Evolutionary conservation across 2,888 invertebrate genomes (phyloP), one percentile per base, ranked within the genome.

Genomic region (Cephus nigrinus): DNA sequence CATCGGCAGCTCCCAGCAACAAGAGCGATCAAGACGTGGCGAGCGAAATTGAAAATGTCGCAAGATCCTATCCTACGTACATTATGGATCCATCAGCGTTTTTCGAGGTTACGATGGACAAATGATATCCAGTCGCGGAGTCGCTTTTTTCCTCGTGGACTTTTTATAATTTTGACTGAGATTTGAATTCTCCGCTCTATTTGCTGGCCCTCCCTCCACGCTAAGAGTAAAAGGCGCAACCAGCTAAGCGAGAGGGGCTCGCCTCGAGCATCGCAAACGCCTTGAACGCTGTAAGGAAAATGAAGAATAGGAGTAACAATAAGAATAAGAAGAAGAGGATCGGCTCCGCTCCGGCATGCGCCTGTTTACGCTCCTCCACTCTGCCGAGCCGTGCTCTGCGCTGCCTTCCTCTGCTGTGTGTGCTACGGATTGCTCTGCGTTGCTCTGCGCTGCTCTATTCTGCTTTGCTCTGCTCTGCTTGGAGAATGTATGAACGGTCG

Each of bases 131-230:
- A 32, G 12, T 11, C 3, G 69, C 69, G 0, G 9, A 30, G 31
- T 34, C 40, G 30, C 78, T 75, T 78, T 75, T 73, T 78, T 69
- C 35, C 35, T 12, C 33, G 34, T 33, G 15, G 35, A 30, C 79
- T 88, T 86, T 85, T 82, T 84, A 84, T 84, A 84, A 91, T 90
- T 91, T 91, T 88, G 90, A 89, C 89, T 87, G 87, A 87, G 88
- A 90, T 90, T 91, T 88, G 89, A 89, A 89, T 90, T 89, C 90
- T 91, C 87, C 91, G 91, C 91, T 91, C 91, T 91, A 91, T 91
- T 91, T 91, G 91, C 88, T 88, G 86, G 88, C 78, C 72, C 78
- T 86, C 88, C 89, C 88, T 89, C 69, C 69, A 74, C 69, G 77
- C 69, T 40, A 31, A 77, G 77, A 77, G 32, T 74, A 74, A 77